Evolutionary conservation across 2,797 vertebrate genomes (phyloP).

Genomic region (Prunella strophiata): DNA sequence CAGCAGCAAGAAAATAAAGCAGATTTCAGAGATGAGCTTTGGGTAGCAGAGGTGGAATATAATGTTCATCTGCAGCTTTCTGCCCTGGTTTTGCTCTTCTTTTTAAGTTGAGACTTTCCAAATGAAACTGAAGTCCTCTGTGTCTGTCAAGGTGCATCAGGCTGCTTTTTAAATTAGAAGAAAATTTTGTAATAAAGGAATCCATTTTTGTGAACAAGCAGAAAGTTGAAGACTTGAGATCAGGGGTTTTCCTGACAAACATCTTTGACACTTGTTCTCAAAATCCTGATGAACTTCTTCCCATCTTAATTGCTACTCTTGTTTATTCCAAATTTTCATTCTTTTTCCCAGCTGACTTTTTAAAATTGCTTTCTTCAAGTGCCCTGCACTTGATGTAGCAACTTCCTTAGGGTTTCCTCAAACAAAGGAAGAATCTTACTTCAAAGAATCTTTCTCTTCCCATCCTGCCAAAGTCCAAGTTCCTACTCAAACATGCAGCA

Average conservation of each 20-base stretch:
- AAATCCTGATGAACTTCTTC: background rate
- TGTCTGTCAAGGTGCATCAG: background rate
- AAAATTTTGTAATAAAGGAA: background rate
- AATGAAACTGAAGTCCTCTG: background rate
- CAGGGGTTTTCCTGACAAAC: background rate
- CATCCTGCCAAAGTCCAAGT: background rate
- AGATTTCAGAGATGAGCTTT: background rate
- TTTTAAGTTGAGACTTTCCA: background rate
- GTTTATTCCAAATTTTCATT: background rate
- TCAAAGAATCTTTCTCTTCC: background rate
- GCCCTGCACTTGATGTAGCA: background rate
- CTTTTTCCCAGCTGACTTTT: background rate
- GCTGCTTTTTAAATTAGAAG: background rate
- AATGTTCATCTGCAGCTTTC: background rate
- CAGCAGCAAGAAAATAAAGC: background rate
- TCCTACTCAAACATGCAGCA: background rate
- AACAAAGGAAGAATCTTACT: too few relatives aligned
- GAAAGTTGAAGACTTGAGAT: background rate
- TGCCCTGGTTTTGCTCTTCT: background rate
- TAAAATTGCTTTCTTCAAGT: background rate
- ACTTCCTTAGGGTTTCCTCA: background rate
- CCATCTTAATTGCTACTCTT: background rate
- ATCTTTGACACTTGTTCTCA: background rate
- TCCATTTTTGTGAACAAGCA: background rate
- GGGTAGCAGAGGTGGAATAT: accelerated